Evolutionary conservation across 1,140 invertebrate genomes (phyloP).

Genomic region (Leptinotarsa texana): DNA sequence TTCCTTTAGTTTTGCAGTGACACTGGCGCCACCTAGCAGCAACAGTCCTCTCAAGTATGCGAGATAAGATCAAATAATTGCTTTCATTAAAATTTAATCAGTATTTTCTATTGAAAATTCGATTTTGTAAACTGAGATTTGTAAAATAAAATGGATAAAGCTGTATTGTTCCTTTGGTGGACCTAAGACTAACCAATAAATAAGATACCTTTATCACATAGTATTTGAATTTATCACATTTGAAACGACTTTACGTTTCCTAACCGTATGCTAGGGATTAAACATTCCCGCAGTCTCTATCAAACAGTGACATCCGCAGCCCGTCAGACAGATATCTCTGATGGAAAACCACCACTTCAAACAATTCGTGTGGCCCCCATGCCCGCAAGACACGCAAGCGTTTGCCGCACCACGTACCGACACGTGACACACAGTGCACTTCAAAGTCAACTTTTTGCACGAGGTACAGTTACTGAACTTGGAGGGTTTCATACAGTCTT

Average conservation of each 20-base stretch:
- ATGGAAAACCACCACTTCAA: conserved; percentile 78
- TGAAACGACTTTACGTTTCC: background rate
- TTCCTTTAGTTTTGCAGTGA: too few species aligned
- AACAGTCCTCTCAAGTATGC: too few species aligned
- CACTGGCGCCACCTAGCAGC: too few species aligned
- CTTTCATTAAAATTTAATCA: too few species aligned
- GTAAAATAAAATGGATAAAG: too few species aligned
- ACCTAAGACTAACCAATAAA: background rate
- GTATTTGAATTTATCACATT: conserved; percentile 22
- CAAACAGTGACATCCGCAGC: conserved; percentile 89
- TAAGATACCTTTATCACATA: conserved; percentile 18
- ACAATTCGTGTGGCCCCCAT: conserved; percentile 87
- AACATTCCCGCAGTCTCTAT: conserved; percentile 61
- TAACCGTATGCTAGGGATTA: conserved; percentile 9
- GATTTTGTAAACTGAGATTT: too few species aligned
- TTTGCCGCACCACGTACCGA: conserved; percentile 83
- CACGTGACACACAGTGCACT: conserved; percentile 83
- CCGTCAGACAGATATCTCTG: conserved; percentile 71
- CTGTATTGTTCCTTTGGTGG: background rate
- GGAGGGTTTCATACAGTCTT: conserved; percentile 65
- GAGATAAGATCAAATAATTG: too few species aligned
- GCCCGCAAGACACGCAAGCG: conserved; percentile 84
- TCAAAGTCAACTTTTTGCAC: conserved; percentile 49
- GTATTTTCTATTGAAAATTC: too few species aligned
- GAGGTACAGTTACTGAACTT: conserved; percentile 68